phyloP scores from a whole-genome alignment of 2,888 invertebrate species.

The Cylindroiulus punctatus region DNA sequence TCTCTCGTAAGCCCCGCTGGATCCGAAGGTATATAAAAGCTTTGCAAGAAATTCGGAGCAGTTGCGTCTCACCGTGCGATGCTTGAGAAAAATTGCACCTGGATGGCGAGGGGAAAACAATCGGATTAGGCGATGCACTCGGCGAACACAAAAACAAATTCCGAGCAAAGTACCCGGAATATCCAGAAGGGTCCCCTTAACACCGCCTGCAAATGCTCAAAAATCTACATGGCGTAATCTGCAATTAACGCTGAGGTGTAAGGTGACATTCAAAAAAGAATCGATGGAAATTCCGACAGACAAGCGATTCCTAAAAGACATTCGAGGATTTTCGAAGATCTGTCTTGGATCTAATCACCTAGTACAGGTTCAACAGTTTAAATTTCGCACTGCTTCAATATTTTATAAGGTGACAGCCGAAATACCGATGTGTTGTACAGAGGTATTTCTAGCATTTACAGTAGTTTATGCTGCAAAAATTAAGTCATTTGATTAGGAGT shows the following conservation, averaged over 20 bases:
- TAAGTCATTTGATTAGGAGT: too few relatives aligned
- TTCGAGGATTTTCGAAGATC: too few relatives aligned
- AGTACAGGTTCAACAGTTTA: too few relatives aligned
- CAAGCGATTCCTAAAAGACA: too few relatives aligned
- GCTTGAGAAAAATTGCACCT: background rate
- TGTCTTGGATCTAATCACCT: too few relatives aligned
- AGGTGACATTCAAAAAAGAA: background rate
- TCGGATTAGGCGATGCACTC: slow-evolving; percentile 5
- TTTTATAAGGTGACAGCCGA: too few relatives aligned
- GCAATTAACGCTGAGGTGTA: slow-evolving; percentile 5
- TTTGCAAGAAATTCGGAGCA: background rate
- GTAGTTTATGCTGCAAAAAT: too few relatives aligned
- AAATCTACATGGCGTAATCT: slow-evolving; percentile 20
- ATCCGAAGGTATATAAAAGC: background rate
- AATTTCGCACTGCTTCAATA: too few relatives aligned
- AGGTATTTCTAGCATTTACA: too few relatives aligned
- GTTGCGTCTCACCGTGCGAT: background rate
- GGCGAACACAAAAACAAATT: slow-evolving; percentile 25
- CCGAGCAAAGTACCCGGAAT: background rate
- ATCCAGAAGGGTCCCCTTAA: slow-evolving; percentile 25
- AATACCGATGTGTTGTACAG: too few relatives aligned
- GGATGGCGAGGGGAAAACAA: background rate
- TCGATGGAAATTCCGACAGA: too few relatives aligned
- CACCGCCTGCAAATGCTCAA: background rate
- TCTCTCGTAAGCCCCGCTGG: too few relatives aligned